Evolutionary conservation across 2,888 invertebrate species (phyloP).

Genomic region (Rutpela maculata): DNA sequence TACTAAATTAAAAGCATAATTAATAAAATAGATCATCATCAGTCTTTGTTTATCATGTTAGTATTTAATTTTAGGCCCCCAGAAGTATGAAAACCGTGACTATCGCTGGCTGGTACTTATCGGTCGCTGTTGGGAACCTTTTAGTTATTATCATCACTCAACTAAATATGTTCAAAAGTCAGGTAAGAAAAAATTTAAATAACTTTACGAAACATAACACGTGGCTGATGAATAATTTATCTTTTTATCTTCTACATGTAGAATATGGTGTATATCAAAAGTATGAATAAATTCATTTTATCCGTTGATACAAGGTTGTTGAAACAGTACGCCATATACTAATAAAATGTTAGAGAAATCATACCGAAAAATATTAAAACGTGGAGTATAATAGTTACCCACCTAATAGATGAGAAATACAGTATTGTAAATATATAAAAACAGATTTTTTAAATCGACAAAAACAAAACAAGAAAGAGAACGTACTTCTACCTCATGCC

Average conservation of each 20-base stretch:
- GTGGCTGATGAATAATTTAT: conserved; percentile 7
- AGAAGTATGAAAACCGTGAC: conserved; percentile 89
- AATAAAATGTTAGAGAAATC: too few species aligned
- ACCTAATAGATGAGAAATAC: too few species aligned
- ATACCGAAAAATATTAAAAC: too few species aligned
- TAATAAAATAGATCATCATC: not conserved
- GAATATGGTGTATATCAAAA: not conserved
- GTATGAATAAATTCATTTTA: too few species aligned
- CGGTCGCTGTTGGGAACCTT: conserved; percentile 87
- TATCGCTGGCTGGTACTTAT: conserved; percentile 89
- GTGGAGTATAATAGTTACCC: too few species aligned
- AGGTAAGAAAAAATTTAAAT: conserved; percentile 74
- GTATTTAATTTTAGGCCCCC: conserved; percentile 79
- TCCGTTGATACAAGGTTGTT: too few species aligned
- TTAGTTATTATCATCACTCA: conserved; percentile 86
- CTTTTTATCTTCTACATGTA: not conserved
- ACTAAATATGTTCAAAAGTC: conserved; percentile 79
- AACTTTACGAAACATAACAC: conserved; percentile 3
- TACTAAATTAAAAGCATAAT: not conserved
- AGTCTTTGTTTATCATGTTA: not conserved
- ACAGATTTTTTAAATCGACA: too few species aligned
- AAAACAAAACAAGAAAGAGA: too few species aligned
- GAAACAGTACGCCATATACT: too few species aligned
- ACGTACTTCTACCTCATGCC: too few species aligned
- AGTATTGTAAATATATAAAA: too few species aligned